Base-by-base conservation (phyloP, 2,888 invertebrate genomes). In the Agapostemon virescens region DNA sequence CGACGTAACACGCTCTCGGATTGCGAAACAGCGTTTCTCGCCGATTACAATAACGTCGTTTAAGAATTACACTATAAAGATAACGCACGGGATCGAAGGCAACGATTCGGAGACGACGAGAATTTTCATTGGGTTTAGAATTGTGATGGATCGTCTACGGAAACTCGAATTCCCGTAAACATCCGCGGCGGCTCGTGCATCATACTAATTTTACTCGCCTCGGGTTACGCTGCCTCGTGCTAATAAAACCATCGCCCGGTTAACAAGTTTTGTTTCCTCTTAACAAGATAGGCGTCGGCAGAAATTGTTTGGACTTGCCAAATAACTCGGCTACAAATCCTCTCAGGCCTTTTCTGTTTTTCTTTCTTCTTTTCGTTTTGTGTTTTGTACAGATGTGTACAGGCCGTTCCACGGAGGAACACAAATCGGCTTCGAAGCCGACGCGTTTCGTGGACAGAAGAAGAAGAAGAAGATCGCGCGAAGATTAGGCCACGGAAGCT, bases 291-390 rank as follows among this genome's bases (percentile, higher is more conserved):
- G 33, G 33, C 33, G 40, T 36, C 36, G 20, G 63, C 36, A 23
- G 70, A 55, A 33, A 77, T 78, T 74, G 77, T 83, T 87, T 83
- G 82, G 77, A 85, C 86, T 84, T 83, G 85, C 64, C 68, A 86
- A 87, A 87, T 80, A 71, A 82, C 71, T 72, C 66, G 40, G 72
- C 74, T 79, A 61, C 69, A 79, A 82, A 82, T 82, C 70, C 63
- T 76, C 63, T 55, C 86, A 87, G 86, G 81, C 84, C 85, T 78
- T 85, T 85, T n/a, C n/a, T n/a, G n/a, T n/a, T n/a, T n/a, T n/a
- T n/a, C n/a, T n/a, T n/a, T n/a, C n/a, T n/a, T n/a, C n/a, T n/a
- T n/a, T n/a, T n/a, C n/a, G n/a, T n/a, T n/a, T n/a, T n/a, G n/a
- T n/a, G n/a, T n/a, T 85, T 81, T 81, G 78, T 81, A 81, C 78